Evolutionary conservation across 2,888 invertebrate species (phyloP), one percentile per base, ranked within the genome.

Genomic region (Trichogramma evanescens): DNA sequence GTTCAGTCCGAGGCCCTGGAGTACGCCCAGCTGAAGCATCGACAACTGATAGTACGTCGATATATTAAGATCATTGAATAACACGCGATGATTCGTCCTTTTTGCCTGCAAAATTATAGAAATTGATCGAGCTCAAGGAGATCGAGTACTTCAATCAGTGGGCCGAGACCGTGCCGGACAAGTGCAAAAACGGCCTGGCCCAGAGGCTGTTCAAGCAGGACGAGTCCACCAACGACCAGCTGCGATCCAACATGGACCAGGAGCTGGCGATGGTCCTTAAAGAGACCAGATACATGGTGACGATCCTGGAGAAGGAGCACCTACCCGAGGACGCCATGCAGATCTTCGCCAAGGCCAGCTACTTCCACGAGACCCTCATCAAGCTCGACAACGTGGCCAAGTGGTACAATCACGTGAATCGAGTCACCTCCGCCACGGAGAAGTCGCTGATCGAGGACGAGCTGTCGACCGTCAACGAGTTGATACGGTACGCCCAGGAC

Each of bases 341-440:
- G 26, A 80, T 95, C 49, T 91, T 85, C 70, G 81, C 80, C 0
- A 82, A 86, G 59, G 84, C 86, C 67, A 88, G 91, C 71, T 86
- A 85, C 63, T 81, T 94, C 54, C 84, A 82, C 62, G 77, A 71
- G 26, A 73, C 71, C 38, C 71, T 74, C 7, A 70, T 76, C 48
- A 78, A 78, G 66, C 74, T 81, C 13, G 75, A 72, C 54, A 67
- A 74, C 6, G 72, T 74, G 13, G 61, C 69, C 4, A 62, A 69
- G 38, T 74, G 76, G 78, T 95, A 94, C 77, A 95, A 95, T 74
- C 86, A 87, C 65, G 85, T 94, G 50, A 83, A 88, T 54, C 83
- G 81, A 38, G 82, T 85, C n/a, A 86, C 90, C 40, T 85, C 88
- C 52, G 83, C 84, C 57, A 89, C 89, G 0, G 95, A 95, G 78